A percentile compares a stretch with the other conserved stretches of the same genome.
These are phyloP conservation scores for Caretta caretta DNA, from an alignment of 2,113 vertebrate genomes.

Conservation along the genomic window DNA sequence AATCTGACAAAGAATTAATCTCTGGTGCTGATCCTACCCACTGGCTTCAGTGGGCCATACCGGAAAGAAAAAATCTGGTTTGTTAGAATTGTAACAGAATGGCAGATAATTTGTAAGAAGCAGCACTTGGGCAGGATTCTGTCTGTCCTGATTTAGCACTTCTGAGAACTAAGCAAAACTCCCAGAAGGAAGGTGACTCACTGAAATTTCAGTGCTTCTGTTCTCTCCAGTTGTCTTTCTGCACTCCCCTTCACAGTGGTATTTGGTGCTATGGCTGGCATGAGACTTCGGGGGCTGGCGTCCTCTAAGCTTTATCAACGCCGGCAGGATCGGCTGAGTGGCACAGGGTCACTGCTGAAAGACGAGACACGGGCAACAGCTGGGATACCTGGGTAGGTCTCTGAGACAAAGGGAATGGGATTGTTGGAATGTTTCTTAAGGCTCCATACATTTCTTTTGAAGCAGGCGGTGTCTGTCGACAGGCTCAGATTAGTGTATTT, in stretches of 20 bases:
- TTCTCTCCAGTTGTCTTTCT: conserved; percentile 9
- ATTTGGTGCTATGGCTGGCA: conserved; percentile 63
- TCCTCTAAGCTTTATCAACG: conserved; percentile 75
- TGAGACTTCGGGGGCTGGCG: conserved; percentile 61
- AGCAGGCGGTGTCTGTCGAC: not conserved
- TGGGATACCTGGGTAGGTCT: conserved; percentile 64
- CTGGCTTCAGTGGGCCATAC: not conserved
- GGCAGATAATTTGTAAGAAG: not conserved
- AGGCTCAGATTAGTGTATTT: conserved; percentile 31
- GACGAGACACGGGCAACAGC: not conserved
- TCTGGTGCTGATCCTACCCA: not conserved
- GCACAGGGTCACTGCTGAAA: conserved; percentile 25
- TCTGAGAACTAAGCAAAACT: conserved; percentile 17
- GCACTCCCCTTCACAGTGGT: conserved; percentile 16
- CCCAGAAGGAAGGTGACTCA: conserved; percentile 70
- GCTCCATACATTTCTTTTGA: not conserved
- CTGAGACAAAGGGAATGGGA: not conserved
- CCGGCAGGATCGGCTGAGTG: conserved; percentile 68
- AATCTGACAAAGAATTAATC: not conserved
- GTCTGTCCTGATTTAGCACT: conserved; percentile 37
- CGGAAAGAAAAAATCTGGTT: not conserved
- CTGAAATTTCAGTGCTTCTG: not conserved
- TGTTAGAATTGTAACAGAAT: not conserved
- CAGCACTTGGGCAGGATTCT: not conserved
- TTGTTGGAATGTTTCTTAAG: not conserved